These are phyloP conservation scores for Rhagoletis pomonella DNA, from an alignment of 1,140 invertebrate genomes.

Conservation along the genomic window DNA sequence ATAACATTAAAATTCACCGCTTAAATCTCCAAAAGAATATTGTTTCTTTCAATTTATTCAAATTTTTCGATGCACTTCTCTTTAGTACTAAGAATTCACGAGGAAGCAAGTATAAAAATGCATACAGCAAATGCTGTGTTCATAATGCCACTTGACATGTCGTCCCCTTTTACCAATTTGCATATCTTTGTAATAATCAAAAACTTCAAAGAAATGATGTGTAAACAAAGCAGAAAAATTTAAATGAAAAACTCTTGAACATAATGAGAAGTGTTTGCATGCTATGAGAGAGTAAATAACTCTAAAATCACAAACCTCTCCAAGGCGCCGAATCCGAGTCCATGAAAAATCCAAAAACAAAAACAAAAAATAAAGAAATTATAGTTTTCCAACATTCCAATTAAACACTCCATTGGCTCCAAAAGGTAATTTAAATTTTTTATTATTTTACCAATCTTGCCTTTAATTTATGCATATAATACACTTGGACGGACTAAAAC, in stretches of 20 bases:
- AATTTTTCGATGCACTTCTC: too few relatives aligned
- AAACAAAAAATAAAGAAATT: neutral
- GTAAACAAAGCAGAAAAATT: neutral
- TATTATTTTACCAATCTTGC: neutral
- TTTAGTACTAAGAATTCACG: too few relatives aligned
- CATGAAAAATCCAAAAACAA: neutral
- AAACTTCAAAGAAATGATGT: neutral
- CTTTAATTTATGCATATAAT: conserved; percentile 7
- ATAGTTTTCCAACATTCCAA: conserved; percentile 28
- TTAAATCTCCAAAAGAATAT: too few relatives aligned
- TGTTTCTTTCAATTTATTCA: too few relatives aligned
- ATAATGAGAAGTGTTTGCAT: too few relatives aligned
- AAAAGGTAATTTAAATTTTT: conserved; percentile 1
- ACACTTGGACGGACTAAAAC: too few relatives aligned
- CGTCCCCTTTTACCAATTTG: neutral
- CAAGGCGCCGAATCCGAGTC: neutral
- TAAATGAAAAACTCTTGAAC: neutral
- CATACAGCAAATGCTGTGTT: too few relatives aligned
- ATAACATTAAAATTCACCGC: too few relatives aligned
- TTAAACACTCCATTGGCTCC: neutral
- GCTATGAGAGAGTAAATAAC: neutral
- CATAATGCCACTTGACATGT: too few relatives aligned
- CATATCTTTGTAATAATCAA: conserved; percentile 14
- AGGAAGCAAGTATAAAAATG: too few relatives aligned
- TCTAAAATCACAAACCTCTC: neutral